Evolutionary conservation across 2,888 invertebrate genomes (phyloP).

Genomic region (Tachina fera): DNA sequence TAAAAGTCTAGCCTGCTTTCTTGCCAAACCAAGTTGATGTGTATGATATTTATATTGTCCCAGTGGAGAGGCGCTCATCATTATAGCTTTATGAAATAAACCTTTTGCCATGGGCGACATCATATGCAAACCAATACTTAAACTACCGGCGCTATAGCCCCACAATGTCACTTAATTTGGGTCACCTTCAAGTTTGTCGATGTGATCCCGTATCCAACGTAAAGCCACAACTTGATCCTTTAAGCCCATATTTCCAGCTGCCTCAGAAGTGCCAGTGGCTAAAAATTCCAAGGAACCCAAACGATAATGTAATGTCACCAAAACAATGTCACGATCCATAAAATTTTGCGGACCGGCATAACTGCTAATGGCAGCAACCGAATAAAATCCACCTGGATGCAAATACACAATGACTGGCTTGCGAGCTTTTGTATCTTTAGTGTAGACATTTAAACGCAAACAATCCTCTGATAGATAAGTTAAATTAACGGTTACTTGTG

Average conservation of each 20-base stretch:
- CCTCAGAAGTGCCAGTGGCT: constrained; percentile 86
- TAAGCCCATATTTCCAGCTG: constrained; percentile 88
- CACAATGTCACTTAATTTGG: constrained; percentile 86
- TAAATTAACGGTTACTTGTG: constrained; percentile 80
- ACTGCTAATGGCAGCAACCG: constrained; percentile 84
- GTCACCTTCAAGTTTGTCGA: constrained; percentile 87
- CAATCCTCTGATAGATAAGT: constrained; percentile 84
- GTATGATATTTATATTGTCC: constrained; percentile 83
- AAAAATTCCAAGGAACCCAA: constrained; percentile 84
- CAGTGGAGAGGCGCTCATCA: constrained; percentile 86
- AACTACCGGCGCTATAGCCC: constrained; percentile 85
- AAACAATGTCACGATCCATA: constrained; percentile 86
- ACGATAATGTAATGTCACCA: constrained; percentile 87
- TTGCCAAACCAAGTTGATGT: constrained; percentile 85
- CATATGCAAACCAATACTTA: constrained; percentile 84
- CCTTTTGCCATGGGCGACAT: constrained; percentile 87
- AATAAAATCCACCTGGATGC: constrained; percentile 87
- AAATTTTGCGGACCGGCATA: constrained; percentile 84
- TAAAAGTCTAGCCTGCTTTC: constrained; percentile 85
- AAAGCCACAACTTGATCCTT: constrained; percentile 88
- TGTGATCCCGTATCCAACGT: constrained; percentile 87
- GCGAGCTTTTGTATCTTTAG: constrained; percentile 75
- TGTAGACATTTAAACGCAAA: constrained; percentile 85
- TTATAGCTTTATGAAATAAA: constrained; percentile 88
- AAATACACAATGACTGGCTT: constrained; percentile 87